Evolutionary conservation across 2,888 invertebrate genomes (phyloP).

Genomic region (Dicycla oo): DNA sequence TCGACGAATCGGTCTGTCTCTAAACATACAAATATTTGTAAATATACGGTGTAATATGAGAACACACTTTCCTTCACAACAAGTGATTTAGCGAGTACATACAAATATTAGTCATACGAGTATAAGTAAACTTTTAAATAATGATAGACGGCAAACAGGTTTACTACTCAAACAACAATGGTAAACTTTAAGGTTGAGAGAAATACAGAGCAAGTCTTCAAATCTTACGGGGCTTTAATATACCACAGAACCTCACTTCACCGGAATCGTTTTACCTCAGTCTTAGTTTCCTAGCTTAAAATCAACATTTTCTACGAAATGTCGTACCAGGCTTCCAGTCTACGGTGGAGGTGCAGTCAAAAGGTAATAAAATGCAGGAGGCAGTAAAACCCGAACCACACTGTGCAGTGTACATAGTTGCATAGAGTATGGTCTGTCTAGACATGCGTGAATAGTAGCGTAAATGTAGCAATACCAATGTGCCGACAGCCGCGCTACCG

Average conservation of each 20-base stretch:
- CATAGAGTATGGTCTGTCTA: slow-evolving; percentile 69
- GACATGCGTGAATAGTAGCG: slow-evolving; percentile 76
- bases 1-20: slow-evolving; percentile 34
- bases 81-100: slow-evolving; percentile 14
- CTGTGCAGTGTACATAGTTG: slow-evolving; percentile 31
- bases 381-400: slow-evolving; percentile 43
- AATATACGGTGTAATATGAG: slow-evolving; percentile 49
- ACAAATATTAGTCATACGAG: slow-evolving; percentile 25
- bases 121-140: slow-evolving; percentile 13
- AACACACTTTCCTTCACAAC: slow-evolving; percentile 37
- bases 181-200: slow-evolving; percentile 2
- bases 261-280: slow-evolving; percentile 10
- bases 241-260: slow-evolving; percentile 9
- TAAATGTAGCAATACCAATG: slow-evolving; percentile 51
- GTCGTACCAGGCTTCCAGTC: slow-evolving; percentile 34
- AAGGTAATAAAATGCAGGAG: slow-evolving; percentile 56
- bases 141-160: slow-evolving; percentile 13
- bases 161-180: slow-evolving; percentile 14
- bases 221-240: not conserved
- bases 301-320: slow-evolving; percentile 27
- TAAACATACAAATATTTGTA: slow-evolving; percentile 45
- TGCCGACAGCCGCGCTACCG: slow-evolving; percentile 28
- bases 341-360: slow-evolving; percentile 38
- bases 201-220: not conserved
- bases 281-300: slow-evolving; percentile 16